A percentile compares a stretch with the other conserved stretches of the same genome.
Evolutionary conservation across 2,113 vertebrate genomes (phyloP).

Genomic region (Steatornis caripensis): DNA sequence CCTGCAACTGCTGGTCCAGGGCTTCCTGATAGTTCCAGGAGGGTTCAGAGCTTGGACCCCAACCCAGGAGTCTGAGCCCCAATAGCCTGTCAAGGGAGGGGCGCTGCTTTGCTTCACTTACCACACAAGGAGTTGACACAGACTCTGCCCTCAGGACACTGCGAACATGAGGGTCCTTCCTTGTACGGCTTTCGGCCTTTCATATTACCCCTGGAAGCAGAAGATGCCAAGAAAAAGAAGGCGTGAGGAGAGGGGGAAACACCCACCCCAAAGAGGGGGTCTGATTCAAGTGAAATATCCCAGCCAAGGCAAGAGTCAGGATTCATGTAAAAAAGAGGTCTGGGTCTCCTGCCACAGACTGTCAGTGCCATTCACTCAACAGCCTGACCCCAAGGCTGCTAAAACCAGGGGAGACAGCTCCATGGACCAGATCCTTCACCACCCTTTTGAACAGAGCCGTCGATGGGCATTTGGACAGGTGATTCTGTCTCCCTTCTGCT

Average conservation of each 20-base stretch:
- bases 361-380: background rate
- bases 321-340: background rate
- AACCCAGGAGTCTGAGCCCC: background rate
- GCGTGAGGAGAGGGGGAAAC: background rate
- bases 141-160: slow-evolving; percentile 43
- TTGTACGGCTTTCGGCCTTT: slow-evolving; percentile 57
- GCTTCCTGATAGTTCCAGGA: background rate
- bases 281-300: background rate
- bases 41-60: background rate
- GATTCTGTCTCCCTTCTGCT: background rate
- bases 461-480: fast-evolving
- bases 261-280: background rate
- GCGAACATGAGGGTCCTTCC: slow-evolving; percentile 58
- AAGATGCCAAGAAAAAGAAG: background rate
- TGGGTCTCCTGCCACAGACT: background rate
- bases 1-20: background rate
- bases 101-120: background rate
- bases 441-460: background rate
- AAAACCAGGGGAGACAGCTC: background rate
- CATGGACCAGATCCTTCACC: background rate
- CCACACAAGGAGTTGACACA: slow-evolving; percentile 70
- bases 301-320: background rate
- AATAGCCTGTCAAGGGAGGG: background rate
- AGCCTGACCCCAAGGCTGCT: background rate
- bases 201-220: slow-evolving; percentile 67